These are phyloP conservation scores for Agrochola litura DNA, from an alignment of 2,888 invertebrate species.

Conservation along the genomic window DNA sequence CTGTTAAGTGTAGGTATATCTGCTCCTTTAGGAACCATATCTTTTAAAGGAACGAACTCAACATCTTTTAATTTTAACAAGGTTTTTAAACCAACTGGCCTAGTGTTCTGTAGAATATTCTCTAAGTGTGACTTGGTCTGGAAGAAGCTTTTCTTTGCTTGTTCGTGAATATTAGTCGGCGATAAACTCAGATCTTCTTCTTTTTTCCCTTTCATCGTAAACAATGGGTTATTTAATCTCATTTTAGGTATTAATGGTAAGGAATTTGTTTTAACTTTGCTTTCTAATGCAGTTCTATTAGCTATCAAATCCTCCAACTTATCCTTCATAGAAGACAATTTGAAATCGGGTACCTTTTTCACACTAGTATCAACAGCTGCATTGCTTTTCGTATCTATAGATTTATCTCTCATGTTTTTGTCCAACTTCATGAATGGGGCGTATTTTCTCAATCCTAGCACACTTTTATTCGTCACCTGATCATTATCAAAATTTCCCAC, in stretches of 20 bases:
- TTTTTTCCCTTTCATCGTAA: conserved; percentile 18
- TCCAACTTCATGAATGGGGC: conserved; percentile 31
- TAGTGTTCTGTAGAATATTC: conserved; percentile 44
- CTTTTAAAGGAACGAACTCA: conserved; percentile 65
- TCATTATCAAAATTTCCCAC: conserved; percentile 47
- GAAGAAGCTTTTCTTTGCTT: conserved; percentile 43
- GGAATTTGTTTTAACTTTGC: conserved; percentile 18
- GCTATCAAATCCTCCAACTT: conserved; percentile 42
- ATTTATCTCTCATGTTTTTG: conserved; percentile 23
- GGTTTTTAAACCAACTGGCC: conserved; percentile 68
- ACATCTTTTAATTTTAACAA: conserved; percentile 78
- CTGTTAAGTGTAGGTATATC: conserved; percentile 33
- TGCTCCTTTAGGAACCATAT: conserved; percentile 62
- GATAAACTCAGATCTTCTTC: conserved; percentile 56
- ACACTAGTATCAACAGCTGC: conserved; percentile 28
- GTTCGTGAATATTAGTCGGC: conserved; percentile 57
- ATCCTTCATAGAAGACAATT: conserved; percentile 25
- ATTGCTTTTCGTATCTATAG: conserved; percentile 42
- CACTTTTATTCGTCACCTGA: conserved; percentile 8
- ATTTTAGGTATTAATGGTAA: conserved; percentile 62
- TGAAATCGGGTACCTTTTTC: conserved; percentile 32
- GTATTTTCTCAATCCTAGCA: not conserved
- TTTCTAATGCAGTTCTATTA: conserved; percentile 22
- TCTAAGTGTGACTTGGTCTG: conserved; percentile 51
- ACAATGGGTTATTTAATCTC: conserved; percentile 42